Base-by-base conservation (phyloP, 2,113 vertebrate species). In the Lophura nycthemera region DNA sequence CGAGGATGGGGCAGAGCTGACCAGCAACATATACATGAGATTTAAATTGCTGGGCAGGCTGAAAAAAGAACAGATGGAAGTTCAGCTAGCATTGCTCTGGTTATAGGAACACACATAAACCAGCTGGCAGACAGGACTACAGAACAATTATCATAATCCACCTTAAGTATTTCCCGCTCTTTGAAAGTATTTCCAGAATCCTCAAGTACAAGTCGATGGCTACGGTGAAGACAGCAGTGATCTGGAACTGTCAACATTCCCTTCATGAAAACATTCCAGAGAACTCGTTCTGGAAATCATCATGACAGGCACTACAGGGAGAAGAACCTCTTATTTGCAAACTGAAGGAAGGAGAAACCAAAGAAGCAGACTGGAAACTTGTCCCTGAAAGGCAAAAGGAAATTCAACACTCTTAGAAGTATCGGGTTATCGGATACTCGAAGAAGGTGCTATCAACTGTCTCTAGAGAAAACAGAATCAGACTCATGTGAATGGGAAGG, bases 311-410 rank as follows among this genome's bases (percentile, higher is more conserved):
- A 21, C 22, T 50, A 19, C 14, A 74, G 38, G 63, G 11, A 69
- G n/a, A 21, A 73, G 13, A 76, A 38, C 16, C 29, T 63, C 48
- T 59, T 16, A 27, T 24, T 73, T 71, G 34, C 52, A 74, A 74
- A 70, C 29, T 14, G 24, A 42, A 92, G 84, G 78, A 86, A 93
- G 42, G 1, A 2, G 89, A 88, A 93, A 88, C 78, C 59, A 83
- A 73, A 77, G 70, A 73, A 75, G 72, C n/a, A 65, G 40, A 45
- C 75, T 86, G 72, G 89, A 83, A 94, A 92, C 47, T 83, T 45
- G 8, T n/a, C 30, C 22, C 72, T 43, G 38, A 83, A 76, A 83
- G 81, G 48, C 60, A 84, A 60, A 90, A 73, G 10, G 47, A 56
- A 93, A 96, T 61, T 74, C 38, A 80, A 77, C 15, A 47, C 88